Conservation (phyloP, 2,797 vertebrate species). For the Phataginus tetradactyla region DNA sequence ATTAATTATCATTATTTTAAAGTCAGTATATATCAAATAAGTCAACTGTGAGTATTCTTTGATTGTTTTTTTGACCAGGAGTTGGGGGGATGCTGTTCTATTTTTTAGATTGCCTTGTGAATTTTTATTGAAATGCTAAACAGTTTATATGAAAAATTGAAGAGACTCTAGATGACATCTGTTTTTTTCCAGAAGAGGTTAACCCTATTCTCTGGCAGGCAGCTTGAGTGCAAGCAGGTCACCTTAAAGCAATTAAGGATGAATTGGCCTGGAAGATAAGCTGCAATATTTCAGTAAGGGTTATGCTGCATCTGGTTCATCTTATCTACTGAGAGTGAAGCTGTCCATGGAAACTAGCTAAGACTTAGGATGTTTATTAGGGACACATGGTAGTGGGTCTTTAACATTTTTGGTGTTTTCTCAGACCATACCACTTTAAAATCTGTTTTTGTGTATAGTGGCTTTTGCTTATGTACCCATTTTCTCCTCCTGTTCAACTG, state of each 20-base stretch:
- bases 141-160: not conserved
- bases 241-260: not conserved
- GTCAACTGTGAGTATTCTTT: not conserved
- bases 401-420: not conserved
- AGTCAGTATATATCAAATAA: not conserved
- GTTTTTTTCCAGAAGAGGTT: not conserved
- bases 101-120: not conserved
- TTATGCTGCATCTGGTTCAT: not conserved
- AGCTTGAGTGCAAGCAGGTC: not conserved
- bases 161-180: not conserved
- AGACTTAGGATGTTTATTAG: not conserved
- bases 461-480: not conserved
- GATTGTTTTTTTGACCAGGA: not conserved
- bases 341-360: not conserved
- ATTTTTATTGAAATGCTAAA: not conserved
- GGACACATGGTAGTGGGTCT: not conserved
- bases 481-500: not conserved
- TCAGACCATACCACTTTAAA: not conserved
- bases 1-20: not conserved
- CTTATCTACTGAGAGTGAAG: not conserved
- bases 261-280: too few relatives aligned
- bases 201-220: not conserved
- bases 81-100: accelerated
- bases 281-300: not conserved
- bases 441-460: not conserved